Percentiles rank a stretch among this genome's conserved stretches.
Evolutionary conservation across 2,797 vertebrate genomes (phyloP).

Genomic region (Halcyon leucocephala): DNA sequence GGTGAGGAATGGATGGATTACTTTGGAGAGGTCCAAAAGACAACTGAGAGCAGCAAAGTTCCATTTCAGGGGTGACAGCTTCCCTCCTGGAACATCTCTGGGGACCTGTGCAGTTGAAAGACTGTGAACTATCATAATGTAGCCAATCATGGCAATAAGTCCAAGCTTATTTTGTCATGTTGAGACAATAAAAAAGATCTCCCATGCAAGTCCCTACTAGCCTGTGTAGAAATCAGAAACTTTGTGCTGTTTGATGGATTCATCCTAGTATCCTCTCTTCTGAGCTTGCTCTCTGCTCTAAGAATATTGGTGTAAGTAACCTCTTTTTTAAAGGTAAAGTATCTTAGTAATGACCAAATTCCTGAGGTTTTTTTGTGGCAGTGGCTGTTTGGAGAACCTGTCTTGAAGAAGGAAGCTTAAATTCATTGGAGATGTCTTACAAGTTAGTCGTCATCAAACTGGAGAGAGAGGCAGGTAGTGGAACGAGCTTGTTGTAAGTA

Average conservation of each 20-base stretch:
- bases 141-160: neutral
- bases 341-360: neutral
- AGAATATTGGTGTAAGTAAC: neutral
- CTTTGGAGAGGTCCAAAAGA: neutral
- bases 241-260: neutral
- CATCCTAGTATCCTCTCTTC: neutral
- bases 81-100: neutral
- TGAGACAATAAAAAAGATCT: neutral
- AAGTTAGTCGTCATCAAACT: neutral
- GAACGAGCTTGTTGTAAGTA: neutral
- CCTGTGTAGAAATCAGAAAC: neutral
- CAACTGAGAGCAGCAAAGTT: neutral
- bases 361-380: neutral
- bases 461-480: neutral
- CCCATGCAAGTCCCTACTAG: neutral
- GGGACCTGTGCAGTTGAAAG: neutral
- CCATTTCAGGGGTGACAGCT: neutral
- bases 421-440: neutral
- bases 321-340: neutral
- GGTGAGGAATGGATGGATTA: neutral
- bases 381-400: neutral
- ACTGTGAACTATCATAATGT: neutral
- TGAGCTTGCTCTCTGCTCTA: neutral
- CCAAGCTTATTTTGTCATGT: neutral
- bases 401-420: neutral